Conservation (phyloP, 2,797 vertebrate genomes). For the Rhinella marina region DNA sequence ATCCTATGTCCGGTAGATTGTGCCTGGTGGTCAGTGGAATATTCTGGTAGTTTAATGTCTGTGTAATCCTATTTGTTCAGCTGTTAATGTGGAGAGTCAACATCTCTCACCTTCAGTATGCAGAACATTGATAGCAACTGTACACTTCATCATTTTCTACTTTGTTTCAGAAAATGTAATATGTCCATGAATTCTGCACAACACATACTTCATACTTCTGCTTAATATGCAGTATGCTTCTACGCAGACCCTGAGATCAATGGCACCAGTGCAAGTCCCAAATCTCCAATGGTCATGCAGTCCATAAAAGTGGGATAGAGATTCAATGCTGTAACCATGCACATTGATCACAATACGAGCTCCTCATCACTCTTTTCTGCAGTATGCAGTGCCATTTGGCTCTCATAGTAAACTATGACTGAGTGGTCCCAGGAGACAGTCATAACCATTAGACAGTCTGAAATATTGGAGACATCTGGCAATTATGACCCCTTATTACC, state of each 20-base stretch:
- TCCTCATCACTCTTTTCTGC: background rate
- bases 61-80: too few relatives aligned
- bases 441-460: background rate
- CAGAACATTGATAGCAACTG: background rate
- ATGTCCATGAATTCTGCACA: too few relatives aligned
- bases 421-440: background rate
- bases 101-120: too few relatives aligned
- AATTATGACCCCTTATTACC: constrained; percentile 13
- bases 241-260: background rate
- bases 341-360: background rate
- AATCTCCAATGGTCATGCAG: background rate
- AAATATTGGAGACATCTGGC: constrained; percentile 17
- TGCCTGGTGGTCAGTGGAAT: too few relatives aligned
- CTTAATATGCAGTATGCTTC: background rate
- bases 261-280: background rate
- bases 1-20: too few relatives aligned
- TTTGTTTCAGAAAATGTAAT: too few relatives aligned
- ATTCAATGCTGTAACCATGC: background rate
- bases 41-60: too few relatives aligned
- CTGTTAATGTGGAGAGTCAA: too few relatives aligned
- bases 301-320: background rate
- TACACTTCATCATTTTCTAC: too few relatives aligned
- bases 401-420: constrained; percentile 7
- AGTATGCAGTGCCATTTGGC: background rate
- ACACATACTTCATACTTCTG: background rate